A percentile compares a stretch with the other conserved stretches of the same genome.
These are phyloP conservation scores for Lithobates pipiens DNA, from an alignment of 2,797 vertebrate species.

Conservation along the genomic window DNA sequence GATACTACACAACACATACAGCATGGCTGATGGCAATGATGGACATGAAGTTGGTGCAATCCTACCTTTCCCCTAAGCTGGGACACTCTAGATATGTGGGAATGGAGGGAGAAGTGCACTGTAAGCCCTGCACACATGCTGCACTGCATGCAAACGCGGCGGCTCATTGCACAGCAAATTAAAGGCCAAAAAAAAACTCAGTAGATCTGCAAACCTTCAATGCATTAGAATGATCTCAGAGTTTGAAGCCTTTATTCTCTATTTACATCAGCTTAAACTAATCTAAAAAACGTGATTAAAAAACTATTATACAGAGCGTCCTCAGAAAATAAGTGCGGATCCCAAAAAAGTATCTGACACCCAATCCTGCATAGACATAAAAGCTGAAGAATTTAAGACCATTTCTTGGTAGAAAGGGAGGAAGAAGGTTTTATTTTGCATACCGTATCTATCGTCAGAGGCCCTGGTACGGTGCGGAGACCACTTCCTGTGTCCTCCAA, in stretches of 20 bases:
- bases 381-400: constrained; percentile 35
- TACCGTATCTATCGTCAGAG: constrained; percentile 88
- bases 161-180: constrained; percentile 63
- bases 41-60: constrained; percentile 51
- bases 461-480: constrained; percentile 81
- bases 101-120: constrained; percentile 50
- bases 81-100: constrained; percentile 65
- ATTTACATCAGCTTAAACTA: not conserved
- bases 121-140: constrained; percentile 60
- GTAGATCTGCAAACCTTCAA: constrained; percentile 27
- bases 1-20: constrained; percentile 51
- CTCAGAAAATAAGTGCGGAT: constrained; percentile 11
- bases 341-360: constrained; percentile 3
- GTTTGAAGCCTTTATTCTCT: not conserved
- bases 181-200: constrained; percentile 63
- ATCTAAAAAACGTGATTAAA: not conserved
- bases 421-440: constrained; percentile 72
- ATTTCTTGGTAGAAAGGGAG: constrained; percentile 62
- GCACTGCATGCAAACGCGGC: constrained; percentile 69
- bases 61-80: constrained; percentile 60
- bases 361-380: constrained; percentile 33
- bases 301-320: constrained; percentile 2
- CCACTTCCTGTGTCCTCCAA: constrained; percentile 87
- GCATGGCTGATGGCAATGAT: constrained; percentile 59
- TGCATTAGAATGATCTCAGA: not conserved